Conservation (phyloP, 1,140 invertebrate species). For the Drosophila micromelanica region DNA sequence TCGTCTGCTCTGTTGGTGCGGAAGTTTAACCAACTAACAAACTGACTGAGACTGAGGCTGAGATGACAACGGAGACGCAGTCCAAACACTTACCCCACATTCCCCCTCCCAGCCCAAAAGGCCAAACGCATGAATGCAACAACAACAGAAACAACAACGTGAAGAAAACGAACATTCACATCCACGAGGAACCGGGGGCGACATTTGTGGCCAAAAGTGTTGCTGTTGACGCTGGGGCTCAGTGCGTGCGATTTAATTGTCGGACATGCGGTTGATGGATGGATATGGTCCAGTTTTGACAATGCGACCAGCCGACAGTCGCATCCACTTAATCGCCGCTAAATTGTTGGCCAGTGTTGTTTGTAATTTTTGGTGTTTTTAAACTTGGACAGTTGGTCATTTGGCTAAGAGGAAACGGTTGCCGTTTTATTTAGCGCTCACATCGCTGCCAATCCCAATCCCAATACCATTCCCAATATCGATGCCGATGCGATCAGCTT, state of each 20-base stretch:
- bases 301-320: conserved; percentile 41
- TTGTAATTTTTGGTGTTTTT: neutral
- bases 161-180: conserved; percentile 10
- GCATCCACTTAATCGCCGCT: conserved; percentile 47
- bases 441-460: conserved; percentile 29
- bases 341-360: conserved; percentile 44
- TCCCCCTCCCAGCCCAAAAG: neutral
- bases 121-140: conserved; percentile 7
- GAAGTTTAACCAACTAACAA: conserved; percentile 75
- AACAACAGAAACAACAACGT: conserved; percentile 18
- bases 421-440: conserved; percentile 20
- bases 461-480: conserved; percentile 1
- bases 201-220: conserved; percentile 71
- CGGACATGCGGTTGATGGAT: conserved; percentile 41
- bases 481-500: conserved; percentile 43
- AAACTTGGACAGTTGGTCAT: conserved; percentile 76
- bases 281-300: conserved; percentile 64
- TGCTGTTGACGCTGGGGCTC: conserved; percentile 32
- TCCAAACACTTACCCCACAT: conserved; percentile 11
- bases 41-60: conserved; percentile 50
- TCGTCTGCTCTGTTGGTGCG: conserved; percentile 51
- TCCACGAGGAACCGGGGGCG: conserved; percentile 43
- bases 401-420: conserved; percentile 66
- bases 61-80: conserved; percentile 28
- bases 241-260: conserved; percentile 45